Evolutionary conservation across 2,113 vertebrate species (phyloP), one percentile per base, ranked within the genome.

Genomic region (Burhinus oedicnemus): DNA sequence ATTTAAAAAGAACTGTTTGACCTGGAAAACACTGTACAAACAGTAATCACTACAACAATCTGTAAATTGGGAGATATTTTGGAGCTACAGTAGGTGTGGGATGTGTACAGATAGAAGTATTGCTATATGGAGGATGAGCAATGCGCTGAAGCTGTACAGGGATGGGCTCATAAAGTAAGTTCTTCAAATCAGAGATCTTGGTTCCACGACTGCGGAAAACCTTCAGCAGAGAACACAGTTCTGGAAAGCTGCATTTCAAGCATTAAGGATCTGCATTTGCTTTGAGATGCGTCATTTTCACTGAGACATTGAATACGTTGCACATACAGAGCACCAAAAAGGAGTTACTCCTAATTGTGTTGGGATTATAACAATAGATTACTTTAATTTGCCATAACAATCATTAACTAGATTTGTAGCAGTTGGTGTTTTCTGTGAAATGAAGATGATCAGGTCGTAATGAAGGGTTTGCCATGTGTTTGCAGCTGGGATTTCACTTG

Each of bases 1-100:
- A 54, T 90, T 91, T 72, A 3, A 36, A 83, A 96, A 79, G 5
- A 76, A 57, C 18, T 32, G 23, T 65, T 89, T 88, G 61, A 87
- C 47, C 47, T 87, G 65, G 49, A 76, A 95, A 89, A 71, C 30
- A 78, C 8, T 58, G 47, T 69, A 54, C 38, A 70, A 80, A 83
- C 36, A 88, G 9, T 38, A 95, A 95, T 77, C 10, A 4, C 78
- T 89, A 84, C 38, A 82, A 65, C 75, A 91, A 42, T 80, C 66
- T 49, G 32, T 80, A 86, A 96, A 88, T 8, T 49, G 78, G 47
- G 49, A 91, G 87, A 36, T 84, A 87, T 83, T 94, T 87, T 89
- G 70, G 49, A 90, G 36, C 49, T 87, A 44, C 19, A 80, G 58
- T 36, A 95, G 71, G 65, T 95, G 74, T 82, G 54, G 65, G 30